Conservation (phyloP, 1,140 invertebrate species). For the Radopholus similis region DNA sequence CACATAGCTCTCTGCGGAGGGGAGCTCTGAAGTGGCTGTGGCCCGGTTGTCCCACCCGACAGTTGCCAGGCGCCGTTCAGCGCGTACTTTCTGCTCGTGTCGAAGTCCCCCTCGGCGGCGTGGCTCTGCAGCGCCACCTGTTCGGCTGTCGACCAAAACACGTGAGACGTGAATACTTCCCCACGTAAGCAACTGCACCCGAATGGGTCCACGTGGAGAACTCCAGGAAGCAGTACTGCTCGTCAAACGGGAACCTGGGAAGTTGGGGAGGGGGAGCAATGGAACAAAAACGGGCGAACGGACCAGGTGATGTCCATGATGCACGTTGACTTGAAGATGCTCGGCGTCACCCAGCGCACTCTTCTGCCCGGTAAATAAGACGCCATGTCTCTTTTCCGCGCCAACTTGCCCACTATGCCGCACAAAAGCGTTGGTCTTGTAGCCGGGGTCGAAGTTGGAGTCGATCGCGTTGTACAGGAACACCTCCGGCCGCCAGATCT, state of each 20-base stretch:
- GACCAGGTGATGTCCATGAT: conserved; percentile 60
- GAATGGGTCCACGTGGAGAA: conserved; percentile 94
- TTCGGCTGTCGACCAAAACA: conserved; percentile 78
- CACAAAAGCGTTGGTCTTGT: conserved; percentile 56
- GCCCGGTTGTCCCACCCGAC: conserved; percentile 55
- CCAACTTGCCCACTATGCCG: too few relatives aligned
- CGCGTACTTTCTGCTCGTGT: conserved; percentile 76
- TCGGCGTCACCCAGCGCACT: conserved; percentile 56
- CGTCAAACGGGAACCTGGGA: conserved; percentile 55
- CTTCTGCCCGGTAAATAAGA: conserved; percentile 52
- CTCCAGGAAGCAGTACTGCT: conserved; percentile 60
- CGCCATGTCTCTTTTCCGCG: too few relatives aligned
- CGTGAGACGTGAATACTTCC: too few relatives aligned
- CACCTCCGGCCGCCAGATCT: conserved; percentile 94
- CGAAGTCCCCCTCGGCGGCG: conserved; percentile 53
- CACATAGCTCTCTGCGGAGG: conserved; percentile 53
- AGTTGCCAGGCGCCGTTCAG: conserved; percentile 91
- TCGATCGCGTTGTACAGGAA: conserved; percentile 52
- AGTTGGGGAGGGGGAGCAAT: too few relatives aligned
- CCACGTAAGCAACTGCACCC: too few relatives aligned
- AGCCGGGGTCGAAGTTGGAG: conserved; percentile 57
- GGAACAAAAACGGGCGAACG: too few relatives aligned
- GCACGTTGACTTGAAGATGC: conserved; percentile 60
- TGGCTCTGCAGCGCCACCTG: background rate
- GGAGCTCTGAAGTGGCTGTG: background rate